Percentiles rank a stretch among this genome's conserved stretches.
Conservation (phyloP, 2,113 vertebrate species). For the Grammomys dolichurus region DNA sequence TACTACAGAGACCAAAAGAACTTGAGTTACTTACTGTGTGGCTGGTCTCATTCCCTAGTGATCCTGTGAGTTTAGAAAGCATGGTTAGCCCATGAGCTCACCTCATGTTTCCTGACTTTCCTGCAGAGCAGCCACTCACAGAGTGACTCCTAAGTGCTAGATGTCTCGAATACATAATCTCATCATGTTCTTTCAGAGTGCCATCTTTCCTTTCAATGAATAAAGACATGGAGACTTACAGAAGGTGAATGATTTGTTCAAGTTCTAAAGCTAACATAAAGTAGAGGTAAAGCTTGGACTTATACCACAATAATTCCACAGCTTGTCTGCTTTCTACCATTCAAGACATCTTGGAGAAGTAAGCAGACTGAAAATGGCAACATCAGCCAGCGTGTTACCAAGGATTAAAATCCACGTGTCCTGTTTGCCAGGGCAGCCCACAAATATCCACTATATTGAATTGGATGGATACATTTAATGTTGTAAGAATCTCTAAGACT, state of each 20-base stretch:
- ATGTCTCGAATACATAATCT: neutral
- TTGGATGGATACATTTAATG: neutral
- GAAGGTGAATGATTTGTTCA: conserved; percentile 3
- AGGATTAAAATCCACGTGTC: neutral
- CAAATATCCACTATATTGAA: neutral
- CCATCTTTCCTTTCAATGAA: conserved; percentile 4
- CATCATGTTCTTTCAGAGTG: neutral
- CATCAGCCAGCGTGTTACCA: neutral
- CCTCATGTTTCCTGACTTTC: neutral
- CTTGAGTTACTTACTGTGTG: neutral
- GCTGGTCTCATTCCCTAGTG: conserved; percentile 28
- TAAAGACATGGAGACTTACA: neutral
- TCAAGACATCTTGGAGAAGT: neutral
- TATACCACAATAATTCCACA: neutral
- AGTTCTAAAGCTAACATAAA: neutral
- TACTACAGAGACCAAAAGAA: conserved; percentile 27
- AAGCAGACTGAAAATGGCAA: neutral
- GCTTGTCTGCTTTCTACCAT: neutral
- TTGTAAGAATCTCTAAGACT: conserved; percentile 19
- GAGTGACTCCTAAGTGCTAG: neutral
- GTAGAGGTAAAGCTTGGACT: neutral
- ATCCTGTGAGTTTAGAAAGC: conserved; percentile 1
- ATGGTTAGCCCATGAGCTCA: neutral
- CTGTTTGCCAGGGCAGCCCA: conserved; percentile 3
- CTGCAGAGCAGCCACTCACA: neutral